Base-by-base conservation (phyloP, 2,888 invertebrate genomes). In the Caenorhabditis afra region DNA sequence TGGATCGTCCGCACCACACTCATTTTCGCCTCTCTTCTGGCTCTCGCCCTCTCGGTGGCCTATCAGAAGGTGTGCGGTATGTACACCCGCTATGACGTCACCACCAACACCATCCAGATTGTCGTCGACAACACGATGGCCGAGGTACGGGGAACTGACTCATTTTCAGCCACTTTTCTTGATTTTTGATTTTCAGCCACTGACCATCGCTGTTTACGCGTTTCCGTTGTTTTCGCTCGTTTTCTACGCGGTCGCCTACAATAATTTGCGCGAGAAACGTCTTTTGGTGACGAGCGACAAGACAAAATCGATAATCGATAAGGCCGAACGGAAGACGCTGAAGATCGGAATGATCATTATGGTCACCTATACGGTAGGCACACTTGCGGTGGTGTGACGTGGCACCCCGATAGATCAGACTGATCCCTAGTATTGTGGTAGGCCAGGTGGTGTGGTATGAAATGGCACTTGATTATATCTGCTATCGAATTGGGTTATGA, bases 281-380 rank as follows among this genome's bases (percentile, higher is more conserved):
- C 62, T 37, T 16, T 39, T 75, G 62, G 75, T 75, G n/a, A 22
- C 39, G 8, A 67, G 62, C 49, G 75, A 75, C 14, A 75, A 75
- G 22, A 67, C 75, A 0, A 75, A 62, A n/a, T 14, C 37, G 11
- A 67, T 75, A 12, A 75, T 75, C 16, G 75, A 75, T 62, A 61
- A 53, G 39, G 75, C 75, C 1, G 75, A 75, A 16, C 55, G 75
- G 47, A 55, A 35, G 29, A 75, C 75, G 11, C 18, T 75, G 41
- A 75, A 75, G 39, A 67, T 67, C 23, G 75, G 75, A 53, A 67
- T 67, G 65, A 47, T 67, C 37, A 75, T 75, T 47, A 44, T 75
- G 67, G 20, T 67, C 7, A 62, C 67, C 12, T 75, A 75, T 20
- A 67, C 75, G 41, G 74, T 74, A 59, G 18, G 55, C 7, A 39